Conservation (phyloP, 2,113 vertebrate species). For the Gracilinanus agilis region DNA sequence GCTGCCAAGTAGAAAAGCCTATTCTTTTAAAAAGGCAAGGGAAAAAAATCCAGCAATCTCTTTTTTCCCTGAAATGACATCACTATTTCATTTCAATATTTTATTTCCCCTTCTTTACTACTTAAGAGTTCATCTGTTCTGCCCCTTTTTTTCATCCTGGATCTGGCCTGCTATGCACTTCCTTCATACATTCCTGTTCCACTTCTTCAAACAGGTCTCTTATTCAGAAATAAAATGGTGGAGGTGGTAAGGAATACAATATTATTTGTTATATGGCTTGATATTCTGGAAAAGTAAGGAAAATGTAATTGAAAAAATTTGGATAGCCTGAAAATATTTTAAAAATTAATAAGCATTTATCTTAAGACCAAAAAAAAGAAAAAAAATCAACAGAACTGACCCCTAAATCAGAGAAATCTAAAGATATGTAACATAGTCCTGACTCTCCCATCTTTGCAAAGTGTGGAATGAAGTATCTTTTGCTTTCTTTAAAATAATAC, state of each 20-base stretch:
- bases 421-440: neutral
- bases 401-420: neutral
- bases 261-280: neutral
- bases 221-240: neutral
- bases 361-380: neutral
- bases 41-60: neutral
- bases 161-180: neutral
- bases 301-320: neutral
- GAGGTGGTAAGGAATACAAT: neutral
- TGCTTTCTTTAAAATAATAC: neutral
- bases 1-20: conserved; percentile 64
- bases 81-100: conserved; percentile 59
- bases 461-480: neutral
- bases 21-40: conserved; percentile 50
- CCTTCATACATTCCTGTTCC: neutral
- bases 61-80: conserved; percentile 35
- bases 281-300: neutral
- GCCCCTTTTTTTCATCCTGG: neutral
- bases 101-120: neutral
- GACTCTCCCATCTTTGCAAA: neutral
- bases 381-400: neutral
- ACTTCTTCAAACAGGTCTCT: neutral
- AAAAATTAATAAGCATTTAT: neutral
- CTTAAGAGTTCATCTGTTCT: conserved; percentile 43
- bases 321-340: neutral